Base-by-base conservation (phyloP, 2,797 vertebrate genomes). In the Hylomyscus alleni region DNA sequence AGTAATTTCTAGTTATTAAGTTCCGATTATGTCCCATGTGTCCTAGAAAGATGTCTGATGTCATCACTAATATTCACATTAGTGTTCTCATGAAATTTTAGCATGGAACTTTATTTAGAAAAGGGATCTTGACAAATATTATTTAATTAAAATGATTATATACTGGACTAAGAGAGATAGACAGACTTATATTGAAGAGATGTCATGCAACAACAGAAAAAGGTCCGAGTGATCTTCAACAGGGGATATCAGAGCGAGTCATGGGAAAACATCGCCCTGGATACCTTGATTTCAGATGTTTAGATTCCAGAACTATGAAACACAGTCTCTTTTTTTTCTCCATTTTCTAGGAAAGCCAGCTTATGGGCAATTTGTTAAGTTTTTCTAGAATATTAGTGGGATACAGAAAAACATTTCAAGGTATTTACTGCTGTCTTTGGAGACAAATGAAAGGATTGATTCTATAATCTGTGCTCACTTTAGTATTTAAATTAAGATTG, bases 1-100 rank as follows among this genome's bases (percentile, higher is more conserved):
- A 31, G 14, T 88, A 90, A 81, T 65, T 77, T 29, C 19, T 81
- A 58, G 76, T 77, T 93, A 56, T 88, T 90, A 89, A 58, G 15
- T 8, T 9, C 20, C 67, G 89, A 60, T 89, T 82, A 67, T 86
- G 31, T 67, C 3, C 1, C 54, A 83, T n/a, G 4, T 94, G 76
- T 89, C 47, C 4, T n/a, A 90, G 37, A 17, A 72, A 73, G n/a
- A 22, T 87, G 17, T 60, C 96, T 90, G 72, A 9, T 89, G 4
- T 40, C 20, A 19, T 73, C 50, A 40, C 65, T 85, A 58, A 58
- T 92, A 67, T 72, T 67, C 65, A n/a, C 56, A 89, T 65, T 81
- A 58, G 72, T 81, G 13, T 85, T 52, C 19, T 67, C 17, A 65
- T 62, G 31, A 52, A 88, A 72, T 6, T 60, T 93, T 58, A 91